phyloP scores from a whole-genome alignment of 1,140 invertebrate genomes.

The Listronotus oregonensis region DNA sequence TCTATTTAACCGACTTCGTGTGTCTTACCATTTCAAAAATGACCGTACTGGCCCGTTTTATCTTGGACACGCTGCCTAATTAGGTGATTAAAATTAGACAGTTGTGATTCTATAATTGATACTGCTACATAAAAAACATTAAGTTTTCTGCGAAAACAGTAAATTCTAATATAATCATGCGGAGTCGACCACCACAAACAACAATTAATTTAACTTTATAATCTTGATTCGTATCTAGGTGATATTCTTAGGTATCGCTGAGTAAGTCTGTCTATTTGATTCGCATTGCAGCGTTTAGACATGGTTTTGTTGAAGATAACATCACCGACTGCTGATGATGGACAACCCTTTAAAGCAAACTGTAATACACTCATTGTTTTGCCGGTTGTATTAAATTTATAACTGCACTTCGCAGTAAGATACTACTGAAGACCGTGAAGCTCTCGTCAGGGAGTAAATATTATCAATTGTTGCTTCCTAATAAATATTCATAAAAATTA shows the following conservation, averaged over 20 bases:
- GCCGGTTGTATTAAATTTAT: conserved; percentile 1
- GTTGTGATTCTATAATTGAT: too few relatives aligned
- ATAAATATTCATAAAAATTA: too few relatives aligned
- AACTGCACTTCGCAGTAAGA: conserved; percentile 4
- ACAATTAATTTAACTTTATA: conserved; percentile 3
- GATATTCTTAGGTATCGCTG: conserved; percentile 10
- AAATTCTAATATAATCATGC: too few relatives aligned
- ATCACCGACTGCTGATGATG: conserved; percentile 24
- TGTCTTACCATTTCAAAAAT: too few relatives aligned
- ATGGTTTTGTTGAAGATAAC: conserved; percentile 24
- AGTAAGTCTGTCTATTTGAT: conserved; percentile 17
- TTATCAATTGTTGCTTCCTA: too few relatives aligned
- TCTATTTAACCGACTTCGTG: too few relatives aligned
- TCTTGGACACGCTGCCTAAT: too few relatives aligned
- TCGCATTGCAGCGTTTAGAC: conserved; percentile 28
- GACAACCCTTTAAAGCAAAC: conserved; percentile 22
- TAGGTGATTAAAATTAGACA: too few relatives aligned
- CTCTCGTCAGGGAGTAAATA: too few relatives aligned
- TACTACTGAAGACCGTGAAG: not conserved
- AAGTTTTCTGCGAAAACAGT: too few relatives aligned
- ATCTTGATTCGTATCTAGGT: conserved; percentile 18
- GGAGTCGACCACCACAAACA: not conserved
- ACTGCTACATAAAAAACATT: too few relatives aligned
- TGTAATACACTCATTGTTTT: conserved; percentile 11
- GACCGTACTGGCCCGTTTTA: too few relatives aligned